These are phyloP conservation scores for Mimumesa dahlbomi DNA, from an alignment of 2,888 invertebrate genomes.

Conservation along the genomic window DNA sequence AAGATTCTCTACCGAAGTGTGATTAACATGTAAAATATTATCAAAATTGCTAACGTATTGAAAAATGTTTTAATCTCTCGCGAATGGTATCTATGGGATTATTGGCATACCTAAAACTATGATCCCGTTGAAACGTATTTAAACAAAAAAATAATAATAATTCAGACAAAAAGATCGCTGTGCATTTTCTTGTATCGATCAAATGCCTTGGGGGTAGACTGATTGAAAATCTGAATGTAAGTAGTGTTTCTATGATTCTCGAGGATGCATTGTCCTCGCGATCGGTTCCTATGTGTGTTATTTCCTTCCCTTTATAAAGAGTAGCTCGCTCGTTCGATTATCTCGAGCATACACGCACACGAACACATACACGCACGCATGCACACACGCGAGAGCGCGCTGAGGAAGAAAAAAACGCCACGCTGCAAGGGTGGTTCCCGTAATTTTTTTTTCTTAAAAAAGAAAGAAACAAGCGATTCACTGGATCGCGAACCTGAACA, in stretches of 20 bases:
- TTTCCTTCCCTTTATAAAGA: constrained; percentile 57
- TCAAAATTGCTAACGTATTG: too few species aligned
- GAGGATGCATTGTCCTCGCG: constrained; percentile 53
- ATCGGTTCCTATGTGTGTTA: constrained; percentile 32
- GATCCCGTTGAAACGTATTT: too few species aligned
- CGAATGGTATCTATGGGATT: too few species aligned
- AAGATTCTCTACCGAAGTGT: too few species aligned
- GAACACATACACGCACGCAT: constrained; percentile 58
- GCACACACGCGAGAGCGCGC: constrained; percentile 60
- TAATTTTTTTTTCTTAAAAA: not conserved
- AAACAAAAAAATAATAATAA: too few species aligned
- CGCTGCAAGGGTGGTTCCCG: constrained; percentile 29
- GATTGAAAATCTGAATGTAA: not conserved
- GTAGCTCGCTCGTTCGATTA: constrained; percentile 53
- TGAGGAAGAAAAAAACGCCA: constrained; percentile 55
- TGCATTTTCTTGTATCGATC: too few species aligned
- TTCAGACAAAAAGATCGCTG: too few species aligned
- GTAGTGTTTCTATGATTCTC: constrained; percentile 17
- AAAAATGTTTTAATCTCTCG: too few species aligned
- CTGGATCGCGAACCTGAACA: constrained; percentile 28
- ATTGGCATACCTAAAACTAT: too few species aligned
- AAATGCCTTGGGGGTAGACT: too few species aligned
- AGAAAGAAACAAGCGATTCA: constrained; percentile 18
- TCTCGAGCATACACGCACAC: constrained; percentile 59
- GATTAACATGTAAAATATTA: too few species aligned